Evolutionary conservation across 2,797 vertebrate species (phyloP), one percentile per base, ranked within the genome.

Genomic region (Lagorchestes hirsutus): DNA sequence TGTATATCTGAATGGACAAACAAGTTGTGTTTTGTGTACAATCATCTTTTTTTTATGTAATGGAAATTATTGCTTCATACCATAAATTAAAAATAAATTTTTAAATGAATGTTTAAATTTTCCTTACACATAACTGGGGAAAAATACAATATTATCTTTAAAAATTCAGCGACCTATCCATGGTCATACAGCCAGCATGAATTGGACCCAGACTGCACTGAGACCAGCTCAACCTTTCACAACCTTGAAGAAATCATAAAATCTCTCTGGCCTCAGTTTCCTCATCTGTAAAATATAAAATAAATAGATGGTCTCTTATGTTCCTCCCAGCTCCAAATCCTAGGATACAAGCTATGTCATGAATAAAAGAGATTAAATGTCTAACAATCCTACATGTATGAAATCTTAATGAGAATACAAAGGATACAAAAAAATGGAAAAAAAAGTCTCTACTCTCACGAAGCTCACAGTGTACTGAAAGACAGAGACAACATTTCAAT

Each of bases 171-270:
- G 59, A 67, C 31, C 31, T 14, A n/a, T 67, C 13, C 59, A 67
- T 2, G 31, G 59, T 67, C 34, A 67, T n/a, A 67, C 4, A 67
- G 34, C 31, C 31, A n/a, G 13, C 59, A 67, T n/a, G 34, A 16
- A n/a, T 18, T 5, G 31, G 59, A 67, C 59, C 59, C 59, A 16
- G 59, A 67, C n/a, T 52, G 52, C 8, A 34, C 12, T 62, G 31
- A 62, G 12, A 10, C 29, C 31, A 34, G 31, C 10, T 34, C 12
- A 14, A 12, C 31, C 14, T 5, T 13, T 13, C 59, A 62, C 5
- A 58, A 55, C 12, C 29, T 12, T 1, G 46, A 4, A 18, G 0
- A 3, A 3, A 55, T 3, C 1, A 4, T 50, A 2, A 1, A 5
- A 5, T 54, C 90, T 34, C 13, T 9, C 90, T 16, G 3, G 18